Conservation (phyloP, 2,113 vertebrate species). For the Grantiella picta region DNA sequence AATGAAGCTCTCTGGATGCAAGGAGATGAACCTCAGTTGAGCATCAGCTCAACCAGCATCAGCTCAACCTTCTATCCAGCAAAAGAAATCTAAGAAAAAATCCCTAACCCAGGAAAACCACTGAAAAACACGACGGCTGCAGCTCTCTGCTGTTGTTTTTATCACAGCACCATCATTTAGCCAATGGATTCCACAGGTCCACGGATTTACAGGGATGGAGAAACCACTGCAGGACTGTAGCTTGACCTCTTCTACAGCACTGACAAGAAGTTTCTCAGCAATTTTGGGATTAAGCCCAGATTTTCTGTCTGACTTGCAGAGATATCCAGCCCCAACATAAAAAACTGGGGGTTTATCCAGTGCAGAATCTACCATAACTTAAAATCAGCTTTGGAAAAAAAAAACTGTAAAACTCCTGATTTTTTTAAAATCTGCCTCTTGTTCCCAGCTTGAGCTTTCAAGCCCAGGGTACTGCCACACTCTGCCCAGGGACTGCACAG, state of each 20-base stretch:
- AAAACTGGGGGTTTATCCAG: neutral
- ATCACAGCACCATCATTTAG: neutral
- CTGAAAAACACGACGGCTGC: rapidly evolving
- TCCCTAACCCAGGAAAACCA: neutral
- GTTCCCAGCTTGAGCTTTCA: neutral
- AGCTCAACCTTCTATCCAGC: neutral
- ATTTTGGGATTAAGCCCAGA: neutral
- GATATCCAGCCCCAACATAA: neutral
- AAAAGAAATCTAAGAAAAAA: neutral
- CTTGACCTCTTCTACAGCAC: neutral
- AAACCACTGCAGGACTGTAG: neutral
- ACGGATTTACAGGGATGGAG: neutral
- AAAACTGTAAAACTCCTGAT: neutral
- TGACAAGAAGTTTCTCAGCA: neutral
- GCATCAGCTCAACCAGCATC: neutral
- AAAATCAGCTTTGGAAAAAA: neutral
- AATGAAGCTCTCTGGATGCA: neutral
- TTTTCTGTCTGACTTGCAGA: neutral
- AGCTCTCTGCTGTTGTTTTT: neutral
- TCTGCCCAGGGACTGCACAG: neutral
- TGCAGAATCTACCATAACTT: neutral
- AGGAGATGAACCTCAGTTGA: neutral
- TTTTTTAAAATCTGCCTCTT: neutral
- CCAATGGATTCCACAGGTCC: neutral
- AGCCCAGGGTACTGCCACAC: neutral